Evolutionary conservation across 2,113 vertebrate genomes (phyloP).

Genomic region (Polyodon spathula): DNA sequence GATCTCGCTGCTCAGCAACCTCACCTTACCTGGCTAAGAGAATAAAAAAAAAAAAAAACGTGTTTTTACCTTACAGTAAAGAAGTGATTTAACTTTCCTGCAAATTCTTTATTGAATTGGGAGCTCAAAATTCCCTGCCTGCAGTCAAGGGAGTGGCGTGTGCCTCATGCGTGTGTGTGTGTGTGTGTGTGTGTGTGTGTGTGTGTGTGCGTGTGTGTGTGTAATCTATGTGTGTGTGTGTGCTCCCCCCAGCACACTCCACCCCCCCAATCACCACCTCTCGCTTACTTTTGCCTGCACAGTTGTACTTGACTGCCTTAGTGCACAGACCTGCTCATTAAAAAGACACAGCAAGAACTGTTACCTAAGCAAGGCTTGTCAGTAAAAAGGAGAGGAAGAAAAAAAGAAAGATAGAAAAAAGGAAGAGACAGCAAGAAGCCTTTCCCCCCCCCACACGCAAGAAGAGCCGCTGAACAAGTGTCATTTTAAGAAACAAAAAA

Average conservation of each 20-base stretch:
- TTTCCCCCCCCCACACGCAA: slow-evolving; percentile 45
- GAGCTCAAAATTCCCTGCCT: slow-evolving; percentile 11
- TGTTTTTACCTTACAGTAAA: background rate
- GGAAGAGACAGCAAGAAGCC: slow-evolving; percentile 55
- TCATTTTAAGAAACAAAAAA: slow-evolving; percentile 62
- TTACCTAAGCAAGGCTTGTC: slow-evolving; percentile 65
- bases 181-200: background rate
- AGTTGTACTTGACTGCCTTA: slow-evolving; percentile 56
- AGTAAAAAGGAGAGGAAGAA: slow-evolving; percentile 35
- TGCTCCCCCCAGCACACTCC: slow-evolving; percentile 6
- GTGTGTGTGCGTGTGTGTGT: slow-evolving; percentile 6
- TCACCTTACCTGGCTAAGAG: slow-evolving; percentile 7
- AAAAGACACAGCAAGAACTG: slow-evolving; percentile 66
- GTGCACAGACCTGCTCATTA: slow-evolving; percentile 68
- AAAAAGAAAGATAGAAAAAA: slow-evolving; percentile 24
- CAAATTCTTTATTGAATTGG: background rate
- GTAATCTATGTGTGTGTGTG: slow-evolving; percentile 3
- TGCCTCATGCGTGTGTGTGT: slow-evolving; percentile 1
- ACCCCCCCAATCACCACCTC: slow-evolving; percentile 15
- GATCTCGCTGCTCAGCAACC: background rate
- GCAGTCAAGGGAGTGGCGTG: background rate
- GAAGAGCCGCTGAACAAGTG: slow-evolving; percentile 63
- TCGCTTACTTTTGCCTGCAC: slow-evolving; percentile 29
- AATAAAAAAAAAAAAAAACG: slow-evolving; percentile 4
- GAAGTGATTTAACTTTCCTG: background rate